phyloP scores from a whole-genome alignment of 2,113 vertebrate genomes.

The Suncus etruscus region DNA sequence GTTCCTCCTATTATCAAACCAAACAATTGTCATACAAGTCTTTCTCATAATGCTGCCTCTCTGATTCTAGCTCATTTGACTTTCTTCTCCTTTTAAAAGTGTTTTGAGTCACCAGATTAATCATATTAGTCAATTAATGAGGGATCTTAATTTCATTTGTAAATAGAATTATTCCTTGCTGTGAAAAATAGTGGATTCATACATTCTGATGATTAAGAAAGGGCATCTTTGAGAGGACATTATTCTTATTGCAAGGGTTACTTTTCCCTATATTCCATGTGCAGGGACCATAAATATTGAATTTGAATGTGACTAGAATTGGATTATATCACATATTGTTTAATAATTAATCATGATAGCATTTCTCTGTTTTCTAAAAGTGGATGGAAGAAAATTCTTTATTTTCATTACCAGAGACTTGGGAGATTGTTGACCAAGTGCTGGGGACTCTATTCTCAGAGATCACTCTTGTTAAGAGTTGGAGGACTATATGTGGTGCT shows the following conservation, averaged over 20 bases:
- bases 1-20: neutral
- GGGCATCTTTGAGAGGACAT: neutral
- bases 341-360: neutral
- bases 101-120: neutral
- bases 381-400: no score
- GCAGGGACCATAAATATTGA: neutral
- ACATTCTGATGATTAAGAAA: neutral
- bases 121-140: neutral
- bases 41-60: neutral
- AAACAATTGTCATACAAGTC: neutral
- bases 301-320: no score
- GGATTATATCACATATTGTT: neutral
- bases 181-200: neutral
- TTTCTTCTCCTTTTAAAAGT: no score
- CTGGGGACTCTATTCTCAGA: no score
- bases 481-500: no score
- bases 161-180: neutral
- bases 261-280: neutral
- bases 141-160: neutral
- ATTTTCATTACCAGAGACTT: no score
- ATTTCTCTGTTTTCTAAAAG: neutral
- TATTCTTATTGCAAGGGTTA: neutral
- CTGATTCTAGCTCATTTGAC: neutral
- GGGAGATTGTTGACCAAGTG: no score
- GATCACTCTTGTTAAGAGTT: no score